Evolutionary conservation across 2,113 vertebrate species (phyloP), one percentile per base, ranked within the genome.

Genomic region (Cavia porcellus): DNA sequence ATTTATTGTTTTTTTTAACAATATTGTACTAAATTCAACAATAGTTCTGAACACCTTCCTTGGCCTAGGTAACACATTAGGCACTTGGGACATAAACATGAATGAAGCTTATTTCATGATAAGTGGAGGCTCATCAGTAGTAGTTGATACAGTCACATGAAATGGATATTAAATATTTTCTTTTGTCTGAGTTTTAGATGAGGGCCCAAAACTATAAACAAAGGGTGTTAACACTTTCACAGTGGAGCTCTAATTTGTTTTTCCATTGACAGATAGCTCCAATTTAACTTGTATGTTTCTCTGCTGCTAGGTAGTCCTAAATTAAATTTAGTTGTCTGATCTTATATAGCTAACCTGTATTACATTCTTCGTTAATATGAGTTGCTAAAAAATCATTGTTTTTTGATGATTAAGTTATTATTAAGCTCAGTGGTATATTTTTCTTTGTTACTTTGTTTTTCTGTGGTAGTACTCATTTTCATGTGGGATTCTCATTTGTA

Each of bases 31-130:
- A 80, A 17, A 52, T 42, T 82, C 80, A 87, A 70, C 35, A 89
- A 80, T 79, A 84, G n/a, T 77, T 97, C 62, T 89, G 82, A 85
- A 47, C 57, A 87, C 42, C 5, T 94, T 85, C 30, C 50, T 32
- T 10, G 0, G 55, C 17, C 25, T 19, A 42, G 12, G 59, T 66
- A 82, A 15, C 42, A 72, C 91, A n/a, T 24, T 75, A 68, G 30
- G 0, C 66, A 4, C 15, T 95, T 30, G 8, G 35, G 10, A 17
- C 47, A 81, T 70, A 91, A 91, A 80, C 59, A 59, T 74, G 47
- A 95, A 79, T 83, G 38, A 75, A 88, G 68, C 19, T 84, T 87
- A 88, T 50, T 91, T 95, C 45, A 38, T 92, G 70, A 62, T 93
- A n/a, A 82, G 72, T 92, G 81, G 59, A 20, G 81, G 32, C 82